A percentile compares a stretch with the other conserved stretches of the same genome.
Evolutionary conservation across 2,888 invertebrate species (phyloP).

Genomic region (Polydesmus complanatus): DNA sequence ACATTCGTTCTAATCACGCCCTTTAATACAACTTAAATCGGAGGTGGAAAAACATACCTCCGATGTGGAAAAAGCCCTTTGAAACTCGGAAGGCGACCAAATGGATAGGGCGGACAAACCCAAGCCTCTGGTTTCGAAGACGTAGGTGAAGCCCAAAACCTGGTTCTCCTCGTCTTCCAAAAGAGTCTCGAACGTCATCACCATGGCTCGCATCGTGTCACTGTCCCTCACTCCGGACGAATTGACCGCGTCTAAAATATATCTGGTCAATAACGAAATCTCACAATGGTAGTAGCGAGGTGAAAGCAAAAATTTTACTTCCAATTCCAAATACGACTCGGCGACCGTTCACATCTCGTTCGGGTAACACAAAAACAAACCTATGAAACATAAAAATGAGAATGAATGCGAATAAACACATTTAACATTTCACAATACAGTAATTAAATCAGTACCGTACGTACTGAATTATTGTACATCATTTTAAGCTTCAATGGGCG

Average conservation of each 20-base stretch:
- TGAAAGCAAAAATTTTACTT: constrained; percentile 39
- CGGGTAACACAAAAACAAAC: constrained; percentile 62
- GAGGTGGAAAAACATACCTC: constrained; percentile 20
- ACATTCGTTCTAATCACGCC: constrained; percentile 1
- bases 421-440: constrained; percentile 19
- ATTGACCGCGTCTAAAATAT: constrained; percentile 39
- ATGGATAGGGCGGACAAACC: constrained; percentile 59
- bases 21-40: constrained; percentile 4
- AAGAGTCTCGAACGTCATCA: constrained; percentile 58
- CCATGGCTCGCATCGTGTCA: constrained; percentile 63
- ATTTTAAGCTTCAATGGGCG: too few species aligned
- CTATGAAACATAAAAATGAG: constrained; percentile 35
- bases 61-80: constrained; percentile 22
- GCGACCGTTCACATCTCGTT: constrained; percentile 55
- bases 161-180: constrained; percentile 71
- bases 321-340: constrained; percentile 61
- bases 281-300: neutral
- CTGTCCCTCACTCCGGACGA: constrained; percentile 59
- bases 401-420: constrained; percentile 13
- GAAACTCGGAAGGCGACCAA: constrained; percentile 54
- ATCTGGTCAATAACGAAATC: neutral
- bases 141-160: constrained; percentile 61
- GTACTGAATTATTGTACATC: too few species aligned
- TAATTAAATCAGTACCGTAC: too few species aligned
- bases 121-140: constrained; percentile 54